Conservation (phyloP, 2,888 invertebrate species). For the Griposia aprilina region DNA sequence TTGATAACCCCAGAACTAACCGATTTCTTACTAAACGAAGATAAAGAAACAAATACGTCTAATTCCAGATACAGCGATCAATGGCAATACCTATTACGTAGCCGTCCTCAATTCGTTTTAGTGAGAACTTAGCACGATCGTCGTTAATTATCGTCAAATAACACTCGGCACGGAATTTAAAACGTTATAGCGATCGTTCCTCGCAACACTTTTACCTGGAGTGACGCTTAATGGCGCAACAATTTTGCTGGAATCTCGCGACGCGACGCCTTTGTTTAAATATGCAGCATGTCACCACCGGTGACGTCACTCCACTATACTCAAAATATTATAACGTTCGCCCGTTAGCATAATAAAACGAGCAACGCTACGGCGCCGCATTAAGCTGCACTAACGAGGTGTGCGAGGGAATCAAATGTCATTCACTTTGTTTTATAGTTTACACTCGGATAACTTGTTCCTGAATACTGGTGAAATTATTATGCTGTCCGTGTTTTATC, state of each 20-base stretch:
- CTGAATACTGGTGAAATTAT: background rate
- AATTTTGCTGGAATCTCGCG: conserved; percentile 67
- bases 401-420: conserved; percentile 78
- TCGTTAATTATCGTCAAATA: conserved; percentile 63
- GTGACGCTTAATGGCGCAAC: conserved; percentile 69
- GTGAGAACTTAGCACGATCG: conserved; percentile 51
- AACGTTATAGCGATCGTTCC: conserved; percentile 49
- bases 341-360: conserved; percentile 88
- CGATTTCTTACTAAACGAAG: background rate
- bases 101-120: conserved; percentile 27
- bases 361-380: conserved; percentile 83
- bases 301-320: conserved; percentile 81
- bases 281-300: conserved; percentile 86
- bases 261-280: conserved; percentile 77
- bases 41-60: conserved; percentile 22
- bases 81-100: conserved; percentile 20
- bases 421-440: conserved; percentile 67
- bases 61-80: conserved; percentile 15
- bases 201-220: conserved; percentile 65
- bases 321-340: conserved; percentile 87
- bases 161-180: conserved; percentile 58
- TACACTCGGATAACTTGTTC: conserved; percentile 49
- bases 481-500: background rate
- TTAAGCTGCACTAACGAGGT: conserved; percentile 84
- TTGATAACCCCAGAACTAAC: conserved; percentile 2